Evolutionary conservation across 2,113 vertebrate species (phyloP).

Genomic region (Corydoras sp.): DNA sequence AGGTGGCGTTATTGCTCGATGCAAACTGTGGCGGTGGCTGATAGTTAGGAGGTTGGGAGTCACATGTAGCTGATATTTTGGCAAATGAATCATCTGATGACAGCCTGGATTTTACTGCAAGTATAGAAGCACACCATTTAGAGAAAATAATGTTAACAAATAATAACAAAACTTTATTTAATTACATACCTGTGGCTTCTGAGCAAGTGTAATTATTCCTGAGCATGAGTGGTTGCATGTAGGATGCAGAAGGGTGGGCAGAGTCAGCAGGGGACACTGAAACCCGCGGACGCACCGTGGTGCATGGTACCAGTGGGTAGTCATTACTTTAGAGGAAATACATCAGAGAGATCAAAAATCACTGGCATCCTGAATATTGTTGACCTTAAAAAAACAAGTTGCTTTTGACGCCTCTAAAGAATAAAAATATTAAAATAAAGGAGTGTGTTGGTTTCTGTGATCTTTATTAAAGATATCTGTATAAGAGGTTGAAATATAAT

Average conservation of each 20-base stretch:
- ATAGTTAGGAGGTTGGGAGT: slow-evolving; percentile 10
- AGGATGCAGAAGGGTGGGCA: neutral
- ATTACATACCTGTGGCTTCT: slow-evolving; percentile 21
- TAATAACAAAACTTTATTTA: neutral
- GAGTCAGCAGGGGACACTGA: slow-evolving; percentile 3
- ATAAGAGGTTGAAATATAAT: no score
- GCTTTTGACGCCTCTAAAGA: no score
- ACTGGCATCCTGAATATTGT: neutral
- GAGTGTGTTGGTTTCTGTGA: no score
- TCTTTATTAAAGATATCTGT: no score
- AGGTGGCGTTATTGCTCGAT: slow-evolving; percentile 2
- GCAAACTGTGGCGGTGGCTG: neutral
- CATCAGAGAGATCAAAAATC: neutral
- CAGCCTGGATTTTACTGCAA: slow-evolving; percentile 16
- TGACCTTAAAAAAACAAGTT: no score
- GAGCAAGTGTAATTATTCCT: slow-evolving; percentile 13
- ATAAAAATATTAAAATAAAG: no score
- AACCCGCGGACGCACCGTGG: slow-evolving; percentile 11
- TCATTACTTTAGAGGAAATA: slow-evolving; percentile 23
- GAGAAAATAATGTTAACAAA: no score
- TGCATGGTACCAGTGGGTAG: slow-evolving; percentile 36
- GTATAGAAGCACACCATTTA: neutral
- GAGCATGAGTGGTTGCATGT: slow-evolving; percentile 11
- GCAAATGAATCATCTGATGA: slow-evolving; percentile 1
- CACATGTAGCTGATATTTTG: neutral